Conservation (phyloP, 2,888 invertebrate genomes). For the Drosophila meridiana region DNA sequence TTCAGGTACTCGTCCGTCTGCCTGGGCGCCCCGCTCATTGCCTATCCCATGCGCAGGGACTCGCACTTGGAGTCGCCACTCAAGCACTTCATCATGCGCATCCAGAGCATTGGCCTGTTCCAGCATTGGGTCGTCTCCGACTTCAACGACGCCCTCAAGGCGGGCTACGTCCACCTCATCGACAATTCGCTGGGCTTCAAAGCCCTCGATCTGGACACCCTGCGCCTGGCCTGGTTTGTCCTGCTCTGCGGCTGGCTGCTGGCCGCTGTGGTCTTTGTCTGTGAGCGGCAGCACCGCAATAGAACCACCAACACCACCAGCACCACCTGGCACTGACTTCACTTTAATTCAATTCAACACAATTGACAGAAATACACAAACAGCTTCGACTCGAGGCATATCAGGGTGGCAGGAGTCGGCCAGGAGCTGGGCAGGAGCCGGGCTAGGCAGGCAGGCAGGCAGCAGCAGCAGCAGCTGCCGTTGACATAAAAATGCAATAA, state of each 20-base stretch:
- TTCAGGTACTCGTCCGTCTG: slow-evolving; percentile 75
- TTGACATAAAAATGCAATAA: slow-evolving; percentile 79
- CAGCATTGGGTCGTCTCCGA: slow-evolving; percentile 63
- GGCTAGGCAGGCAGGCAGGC: neutral
- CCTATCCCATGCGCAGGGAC: slow-evolving; percentile 67
- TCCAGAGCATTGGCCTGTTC: slow-evolving; percentile 62
- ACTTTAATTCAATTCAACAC: slow-evolving; percentile 70
- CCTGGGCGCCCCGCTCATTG: slow-evolving; percentile 72
- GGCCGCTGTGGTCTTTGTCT: slow-evolving; percentile 42
- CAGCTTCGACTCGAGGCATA: slow-evolving; percentile 39
- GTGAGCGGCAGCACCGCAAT: slow-evolving; percentile 31
- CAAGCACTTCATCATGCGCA: slow-evolving; percentile 66
- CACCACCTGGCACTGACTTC: slow-evolving; percentile 64
- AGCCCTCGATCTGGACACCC: slow-evolving; percentile 64
- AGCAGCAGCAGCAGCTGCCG: slow-evolving; percentile 61
- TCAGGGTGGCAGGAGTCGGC: slow-evolving; percentile 38
- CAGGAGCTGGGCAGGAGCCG: neutral
- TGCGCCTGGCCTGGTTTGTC: slow-evolving; percentile 60
- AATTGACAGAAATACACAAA: slow-evolving; percentile 74
- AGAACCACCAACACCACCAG: neutral
- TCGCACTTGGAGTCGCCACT: slow-evolving; percentile 66
- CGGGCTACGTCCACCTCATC: slow-evolving; percentile 69
- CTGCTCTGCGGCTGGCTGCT: slow-evolving; percentile 56
- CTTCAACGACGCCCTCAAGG: slow-evolving; percentile 60
- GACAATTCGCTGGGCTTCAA: slow-evolving; percentile 64